Evolutionary conservation across 2,888 invertebrate genomes (phyloP), one percentile per base, ranked within the genome.

Genomic region (Micoletzkya japonica): DNA sequence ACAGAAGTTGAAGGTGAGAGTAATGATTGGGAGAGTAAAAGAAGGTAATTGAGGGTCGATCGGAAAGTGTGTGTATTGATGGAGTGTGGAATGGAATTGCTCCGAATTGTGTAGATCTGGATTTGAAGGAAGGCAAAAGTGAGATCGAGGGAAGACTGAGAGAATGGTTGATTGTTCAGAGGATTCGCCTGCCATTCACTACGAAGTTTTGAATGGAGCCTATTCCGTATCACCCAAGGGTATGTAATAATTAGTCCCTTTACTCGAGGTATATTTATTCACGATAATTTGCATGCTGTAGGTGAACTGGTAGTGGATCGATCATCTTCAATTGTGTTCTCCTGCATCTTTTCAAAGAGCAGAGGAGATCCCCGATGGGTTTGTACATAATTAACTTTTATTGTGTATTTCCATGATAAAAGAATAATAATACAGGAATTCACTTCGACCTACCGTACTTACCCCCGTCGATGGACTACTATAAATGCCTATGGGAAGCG

Each of bases 381-480:
- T 61, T 66, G 77, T 30, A 56, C n/a, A n/a, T 54, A 54, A 54
- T 10, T 26, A 54, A 14, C 44, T 14, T 44, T 10, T 10, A 10
- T 44, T 20, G 44, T 10, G 20, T 20, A 20, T 44, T 20, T 14
- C 44, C 10, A 10, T 10, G 20, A 14, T 26, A 4, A 52, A 20
- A 14, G 36, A 64, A 24, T 6, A 6, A n/a, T 28, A 24, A 1
- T 64, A 7, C 52, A 83, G 84, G 83, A 83, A 72, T 77, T 77
- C 44, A 78, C 82, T 3, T 83, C 83, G 28, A 80, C 81, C 20
- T 85, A 85, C 70, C 79, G 85, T 20, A 74, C 72, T 6, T 85
- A 85, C 72, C 85, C 84, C 1, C 78, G 81, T 39, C 71, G 72
- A 32, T 85, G 85, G 85, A 75, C 74, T 4, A 79, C 72, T 24